Percentiles rank a stretch among this genome's conserved stretches.
Conservation (phyloP, 2,113 vertebrate species). For the Neomonachus schauinslandi region DNA sequence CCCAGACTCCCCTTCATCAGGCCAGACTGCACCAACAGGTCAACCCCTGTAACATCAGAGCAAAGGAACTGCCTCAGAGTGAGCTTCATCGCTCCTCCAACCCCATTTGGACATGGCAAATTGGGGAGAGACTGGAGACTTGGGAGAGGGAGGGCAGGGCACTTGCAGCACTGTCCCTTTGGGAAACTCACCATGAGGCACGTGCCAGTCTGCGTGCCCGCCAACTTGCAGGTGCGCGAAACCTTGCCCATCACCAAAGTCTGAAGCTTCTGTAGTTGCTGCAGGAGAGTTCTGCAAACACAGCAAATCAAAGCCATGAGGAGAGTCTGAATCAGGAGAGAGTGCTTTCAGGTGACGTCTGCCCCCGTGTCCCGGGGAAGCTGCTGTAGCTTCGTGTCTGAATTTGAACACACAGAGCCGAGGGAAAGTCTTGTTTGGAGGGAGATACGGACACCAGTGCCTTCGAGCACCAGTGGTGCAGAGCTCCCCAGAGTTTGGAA, state of each 20-base stretch:
- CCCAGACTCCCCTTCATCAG: too few species aligned
- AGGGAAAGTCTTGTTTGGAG: not conserved
- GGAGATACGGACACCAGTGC: not conserved
- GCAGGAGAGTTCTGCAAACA: conserved; percentile 93
- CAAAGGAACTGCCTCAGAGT: accelerated
- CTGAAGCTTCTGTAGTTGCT: conserved; percentile 98
- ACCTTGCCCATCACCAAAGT: conserved; percentile 95
- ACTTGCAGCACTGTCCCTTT: accelerated
- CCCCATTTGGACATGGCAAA: not conserved
- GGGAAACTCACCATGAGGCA: conserved; percentile 94
- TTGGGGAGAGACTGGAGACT: not conserved
- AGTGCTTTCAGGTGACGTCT: not conserved
- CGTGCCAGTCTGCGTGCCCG: conserved; percentile 96
- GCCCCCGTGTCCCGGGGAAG: not conserved
- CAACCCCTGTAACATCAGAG: accelerated
- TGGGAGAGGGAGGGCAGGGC: not conserved
- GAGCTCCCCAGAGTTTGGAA: not conserved
- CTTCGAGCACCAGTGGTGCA: accelerated
- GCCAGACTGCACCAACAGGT: not conserved
- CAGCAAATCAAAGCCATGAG: not conserved
- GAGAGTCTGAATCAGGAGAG: not conserved
- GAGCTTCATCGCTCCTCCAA: not conserved
- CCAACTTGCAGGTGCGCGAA: conserved; percentile 93
- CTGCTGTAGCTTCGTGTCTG: not conserved
- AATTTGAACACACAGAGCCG: not conserved